Base-by-base conservation (phyloP, 2,888 invertebrate genomes). In the Brachyopa scutellaris region DNA sequence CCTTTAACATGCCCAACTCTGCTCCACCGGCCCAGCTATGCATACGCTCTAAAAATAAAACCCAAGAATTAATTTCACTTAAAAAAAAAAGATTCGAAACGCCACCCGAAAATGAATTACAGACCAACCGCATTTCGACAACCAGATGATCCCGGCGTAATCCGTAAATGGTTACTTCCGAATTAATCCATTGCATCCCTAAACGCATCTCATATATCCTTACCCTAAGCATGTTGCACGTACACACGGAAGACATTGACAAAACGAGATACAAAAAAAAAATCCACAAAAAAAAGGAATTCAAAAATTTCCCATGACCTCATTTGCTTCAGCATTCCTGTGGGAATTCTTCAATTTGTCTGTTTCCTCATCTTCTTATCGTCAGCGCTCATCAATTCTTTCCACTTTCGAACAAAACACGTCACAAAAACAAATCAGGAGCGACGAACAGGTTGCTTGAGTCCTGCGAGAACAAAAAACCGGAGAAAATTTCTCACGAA, bases 311-410 rank as follows among this genome's bases (percentile, higher is more conserved):
- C 82, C 66, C 82, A 82, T 77, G 70, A 77, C 82, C 77, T 66
- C 61, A 70, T 77, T 82, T 77, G 66, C n/a, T 40, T 38, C 42
- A 26, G 64, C 70, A 82, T 82, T 82, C 82, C 64, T 82, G 76
- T 82, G 82, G 72, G 82, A 82, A 82, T 82, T 72, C 70, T 72
- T 77, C 66, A 66, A 77, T 82, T 77, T 82, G 77, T 82, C 61
- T 64, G 38, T 57, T 69, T 47, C 31, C n/a, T 38, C 33, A 31
- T 51, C 49, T 40, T 17, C 61, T 23, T 62, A 67, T 77, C 70
- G 61, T 66, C 26, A 36, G 33, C 62, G 49, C 66, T 49, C 49
- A 59, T 59, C 49, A 19, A 47, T 40, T 38, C 19, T 26, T 51
- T 38, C 15, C 13, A 69, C 3, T 45, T 51, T 36, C 53, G 11